These are phyloP conservation scores for Lepilemur ruficaudatus DNA, from an alignment of 2,797 vertebrate species.

Conservation along the genomic window DNA sequence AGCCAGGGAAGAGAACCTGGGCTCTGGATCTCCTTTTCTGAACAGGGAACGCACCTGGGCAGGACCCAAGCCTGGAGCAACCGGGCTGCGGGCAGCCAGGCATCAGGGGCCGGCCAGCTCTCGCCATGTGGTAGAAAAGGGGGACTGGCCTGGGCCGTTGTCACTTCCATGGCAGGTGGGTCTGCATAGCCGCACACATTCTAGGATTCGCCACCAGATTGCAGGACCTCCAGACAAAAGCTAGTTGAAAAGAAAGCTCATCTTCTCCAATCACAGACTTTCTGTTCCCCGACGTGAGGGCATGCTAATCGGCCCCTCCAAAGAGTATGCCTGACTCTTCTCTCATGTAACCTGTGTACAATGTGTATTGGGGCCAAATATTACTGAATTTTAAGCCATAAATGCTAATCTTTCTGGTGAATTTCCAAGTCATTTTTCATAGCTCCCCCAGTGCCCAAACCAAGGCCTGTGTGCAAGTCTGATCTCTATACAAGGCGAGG, in stretches of 20 bases:
- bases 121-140: neutral
- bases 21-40: neutral
- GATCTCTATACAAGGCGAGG: neutral
- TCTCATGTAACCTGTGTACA: neutral
- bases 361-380: neutral
- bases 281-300: neutral
- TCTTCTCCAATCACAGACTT: neutral
- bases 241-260: neutral
- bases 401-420: neutral
- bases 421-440: neutral
- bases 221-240: neutral
- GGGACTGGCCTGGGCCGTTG: neutral
- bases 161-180: neutral
- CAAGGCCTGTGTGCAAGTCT: neutral
- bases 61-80: neutral
- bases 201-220: neutral
- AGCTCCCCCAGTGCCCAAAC: neutral
- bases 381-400: neutral
- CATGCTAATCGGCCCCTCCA: neutral
- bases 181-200: neutral
- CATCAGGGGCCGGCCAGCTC: neutral
- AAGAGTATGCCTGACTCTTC: neutral
- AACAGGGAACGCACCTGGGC: no score
- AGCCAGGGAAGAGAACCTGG: neutral
- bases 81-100: neutral